Evolutionary conservation across 2,113 vertebrate genomes (phyloP).

Genomic region (Marmota flaviventris): DNA sequence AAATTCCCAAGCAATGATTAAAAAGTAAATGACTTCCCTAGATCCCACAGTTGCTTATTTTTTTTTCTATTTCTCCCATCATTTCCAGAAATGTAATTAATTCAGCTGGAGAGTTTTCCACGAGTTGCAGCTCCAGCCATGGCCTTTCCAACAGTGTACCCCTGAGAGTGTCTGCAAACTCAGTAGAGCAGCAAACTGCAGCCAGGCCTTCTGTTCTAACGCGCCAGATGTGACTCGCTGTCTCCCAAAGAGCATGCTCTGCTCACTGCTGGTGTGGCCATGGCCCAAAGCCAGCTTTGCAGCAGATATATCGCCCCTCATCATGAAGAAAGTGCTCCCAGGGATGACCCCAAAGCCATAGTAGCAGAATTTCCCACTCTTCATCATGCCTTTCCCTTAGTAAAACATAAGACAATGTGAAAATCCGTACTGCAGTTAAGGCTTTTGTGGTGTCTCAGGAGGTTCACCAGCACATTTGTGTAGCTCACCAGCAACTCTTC

Average conservation of each 20-base stretch:
- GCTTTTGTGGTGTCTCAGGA: neutral
- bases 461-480: too few species aligned
- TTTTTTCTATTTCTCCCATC: neutral
- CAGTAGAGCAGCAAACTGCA: conserved; percentile 13
- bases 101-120: conserved; percentile 21
- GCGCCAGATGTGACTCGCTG: neutral
- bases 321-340: neutral
- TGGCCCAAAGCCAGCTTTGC: neutral
- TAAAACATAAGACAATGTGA: neutral
- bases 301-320: neutral
- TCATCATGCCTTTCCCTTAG: neutral
- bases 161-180: conserved; percentile 5
- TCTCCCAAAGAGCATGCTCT: neutral
- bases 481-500: fast-evolving
- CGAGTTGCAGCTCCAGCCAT: neutral
- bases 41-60: neutral
- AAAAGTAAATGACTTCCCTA: conserved; percentile 47
- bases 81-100: conserved; percentile 67
- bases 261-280: neutral
- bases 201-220: conserved; percentile 60
- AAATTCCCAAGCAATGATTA: conserved; percentile 52
- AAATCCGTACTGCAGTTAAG: neutral
- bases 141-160: conserved; percentile 9
- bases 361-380: neutral
- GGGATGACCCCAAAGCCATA: neutral